phyloP scores from a whole-genome alignment of 2,888 invertebrate species.

The Podabrus alpinus region DNA sequence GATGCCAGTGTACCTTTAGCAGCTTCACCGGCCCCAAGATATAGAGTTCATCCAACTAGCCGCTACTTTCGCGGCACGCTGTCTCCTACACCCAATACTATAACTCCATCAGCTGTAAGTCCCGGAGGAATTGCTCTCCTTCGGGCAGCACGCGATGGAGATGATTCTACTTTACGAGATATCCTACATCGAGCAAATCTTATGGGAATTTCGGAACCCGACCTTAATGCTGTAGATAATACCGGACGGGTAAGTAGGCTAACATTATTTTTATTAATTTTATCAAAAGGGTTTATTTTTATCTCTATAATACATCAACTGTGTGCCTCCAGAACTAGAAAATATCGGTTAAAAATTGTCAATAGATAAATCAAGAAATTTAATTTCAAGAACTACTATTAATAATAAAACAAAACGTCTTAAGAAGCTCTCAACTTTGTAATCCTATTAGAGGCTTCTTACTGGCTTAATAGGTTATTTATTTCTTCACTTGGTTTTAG shows the following conservation, averaged over 20 bases:
- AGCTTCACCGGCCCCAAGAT: slow-evolving; percentile 47
- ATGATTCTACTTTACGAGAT: slow-evolving; percentile 56
- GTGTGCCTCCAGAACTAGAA: too few relatives aligned
- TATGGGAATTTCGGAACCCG: slow-evolving; percentile 52
- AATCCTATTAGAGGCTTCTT: neutral
- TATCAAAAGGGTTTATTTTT: neutral
- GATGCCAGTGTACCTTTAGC: slow-evolving; percentile 41
- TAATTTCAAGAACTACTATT: neutral
- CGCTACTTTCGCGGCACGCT: slow-evolving; percentile 54
- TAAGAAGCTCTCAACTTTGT: neutral
- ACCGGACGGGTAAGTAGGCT: slow-evolving; percentile 62
- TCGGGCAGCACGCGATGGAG: slow-evolving; percentile 61
- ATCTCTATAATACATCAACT: neutral
- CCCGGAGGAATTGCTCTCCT: slow-evolving; percentile 54
- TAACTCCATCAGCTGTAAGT: slow-evolving; percentile 46
- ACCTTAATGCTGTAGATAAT: slow-evolving; percentile 60
- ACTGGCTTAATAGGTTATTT: neutral
- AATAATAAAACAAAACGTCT: neutral
- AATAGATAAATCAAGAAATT: neutral
- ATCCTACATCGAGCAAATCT: slow-evolving; percentile 54
- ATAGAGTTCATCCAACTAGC: slow-evolving; percentile 51
- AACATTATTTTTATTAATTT: neutral
- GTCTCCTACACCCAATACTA: slow-evolving; percentile 53
- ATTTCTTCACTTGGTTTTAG: neutral
- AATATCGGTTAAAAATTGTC: neutral